Base-by-base conservation (phyloP, 2,113 vertebrate species). In the Fregetta grallaria region DNA sequence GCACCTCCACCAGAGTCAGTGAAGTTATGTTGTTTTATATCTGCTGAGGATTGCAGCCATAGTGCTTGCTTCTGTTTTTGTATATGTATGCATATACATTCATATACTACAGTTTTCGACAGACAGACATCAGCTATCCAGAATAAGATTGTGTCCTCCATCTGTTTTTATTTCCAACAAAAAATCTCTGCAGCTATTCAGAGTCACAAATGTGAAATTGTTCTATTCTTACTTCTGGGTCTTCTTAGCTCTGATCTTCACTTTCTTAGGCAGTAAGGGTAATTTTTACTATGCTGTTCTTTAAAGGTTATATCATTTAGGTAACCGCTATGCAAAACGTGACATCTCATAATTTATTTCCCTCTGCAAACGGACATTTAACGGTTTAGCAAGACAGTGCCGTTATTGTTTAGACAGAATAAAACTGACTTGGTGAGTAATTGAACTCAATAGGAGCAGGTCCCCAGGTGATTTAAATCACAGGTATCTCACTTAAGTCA, bases 201-300 rank as follows among this genome's bases (percentile, higher is more conserved):
- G 90, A 89, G 89, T n/a, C 52, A 86, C 77, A 92, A 96, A 96
- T 49, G 34, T 66, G 85, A 92, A 92, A 91, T 95, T 89, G 91
- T 96, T 93, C 84, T 81, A 20, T 89, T 40, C 53, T 86, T 76
- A 44, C 9, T 30, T 9, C 16, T 52, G 26, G 21, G 76, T 70
- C 29, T 86, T 6, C 40, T 49, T n/a, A 42, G 25, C 45, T 82
- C 74, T 68, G 58, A 86, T 83, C 40, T 19, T 59, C 55, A 26
- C 25, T 76, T 91, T 49, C 42, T 73, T 53, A 47, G 23, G 42
- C 32, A 53, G 5, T 25, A 42, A 29, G 49, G 15, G 14, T 58
- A 63, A 77, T 15, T 45, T 92, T 88, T 49, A 7, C 30, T 14
- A 5, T 34, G n/a, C 19, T 91, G 2, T 87, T 71, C 38, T 78